Percentiles rank a stretch among this genome's conserved stretches.
These are phyloP conservation scores for Allophyes oxyacanthae DNA, from an alignment of 2,888 invertebrate genomes.

Conservation along the genomic window DNA sequence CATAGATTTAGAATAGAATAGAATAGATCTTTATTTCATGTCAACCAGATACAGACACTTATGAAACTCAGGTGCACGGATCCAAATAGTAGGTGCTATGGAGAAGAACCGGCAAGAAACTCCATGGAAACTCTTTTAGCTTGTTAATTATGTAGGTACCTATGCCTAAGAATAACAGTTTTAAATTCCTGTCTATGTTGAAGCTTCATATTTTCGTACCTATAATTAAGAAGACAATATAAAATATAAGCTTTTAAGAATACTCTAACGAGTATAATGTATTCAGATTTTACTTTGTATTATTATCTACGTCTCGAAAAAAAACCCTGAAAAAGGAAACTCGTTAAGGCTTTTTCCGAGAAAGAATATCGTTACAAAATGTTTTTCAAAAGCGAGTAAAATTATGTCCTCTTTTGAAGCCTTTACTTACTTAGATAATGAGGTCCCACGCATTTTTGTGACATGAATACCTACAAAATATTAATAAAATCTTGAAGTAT, in stretches of 20 bases:
- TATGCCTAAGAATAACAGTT: too few relatives aligned
- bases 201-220: slow-evolving; percentile 1
- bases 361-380: slow-evolving; percentile 47
- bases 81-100: too few relatives aligned
- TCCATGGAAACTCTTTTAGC: too few relatives aligned
- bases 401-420: slow-evolving; percentile 52
- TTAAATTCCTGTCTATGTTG: too few relatives aligned
- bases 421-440: slow-evolving; percentile 30
- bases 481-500: background rate
- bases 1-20: too few relatives aligned
- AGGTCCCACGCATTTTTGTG: slow-evolving; percentile 13
- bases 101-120: too few relatives aligned
- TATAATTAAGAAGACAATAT: slow-evolving; percentile 32
- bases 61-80: too few relatives aligned
- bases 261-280: slow-evolving; percentile 39
- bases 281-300: slow-evolving; percentile 52
- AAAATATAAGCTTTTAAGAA: slow-evolving; percentile 29
- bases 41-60: too few relatives aligned
- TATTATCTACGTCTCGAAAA: slow-evolving; percentile 49
- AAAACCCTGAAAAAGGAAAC: slow-evolving; percentile 47
- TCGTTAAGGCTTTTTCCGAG: slow-evolving; percentile 47
- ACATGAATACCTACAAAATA: slow-evolving; percentile 4
- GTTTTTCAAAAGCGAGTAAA: slow-evolving; percentile 43
- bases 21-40: too few relatives aligned
- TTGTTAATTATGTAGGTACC: too few relatives aligned